Base-by-base conservation (phyloP, 2,113 vertebrate genomes). In the Cervus canadensis region DNA sequence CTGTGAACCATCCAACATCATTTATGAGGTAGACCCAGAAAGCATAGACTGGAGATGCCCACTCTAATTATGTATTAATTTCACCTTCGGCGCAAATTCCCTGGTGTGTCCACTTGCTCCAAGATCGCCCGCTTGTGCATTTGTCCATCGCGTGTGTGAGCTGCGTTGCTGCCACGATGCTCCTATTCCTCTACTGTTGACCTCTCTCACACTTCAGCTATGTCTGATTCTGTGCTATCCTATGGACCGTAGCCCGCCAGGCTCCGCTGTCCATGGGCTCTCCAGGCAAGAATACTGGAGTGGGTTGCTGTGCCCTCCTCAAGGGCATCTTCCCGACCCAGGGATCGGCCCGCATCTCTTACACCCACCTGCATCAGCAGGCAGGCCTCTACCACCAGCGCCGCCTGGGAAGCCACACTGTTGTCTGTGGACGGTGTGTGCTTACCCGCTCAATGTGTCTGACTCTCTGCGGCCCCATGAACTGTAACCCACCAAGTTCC, bases 121-220 rank as follows among this genome's bases (percentile, higher is more conserved):
- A 6, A 0, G 9, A 5, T 0, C 0, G 0, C 33, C 33, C 1
- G 0, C 2, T 4, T 6, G 36, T 5, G 16, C 3, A 10, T 23
- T 8, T 14, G 16, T 7, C 3, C 25, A 0, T 1, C 12, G 2
- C 0, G 3, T 6, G 2, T 17, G 1, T 12, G 6, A 0, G 1
- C 0, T 0, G 3, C 12, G 0, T 12, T 3, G 8, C 26, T 6
- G 0, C 1, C 14, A 2, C 1, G 2, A 4, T 6, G 15, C 7
- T 1, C 30, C 21, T 3, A 0, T 4, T 17, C 6, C 3, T 33
- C 10, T 10, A 5, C 15, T n/a, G 5, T 7, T 0, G 12, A 6
- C 9, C n/a, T 36, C 64, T 36, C n/a, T 12, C 6, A 12, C 10
- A 2, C 67, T 40, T 23, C 67, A 1, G n/a, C 6, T 11, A 3